Evolutionary conservation across 2,113 vertebrate genomes (phyloP).

Genomic region (Grus americana): DNA sequence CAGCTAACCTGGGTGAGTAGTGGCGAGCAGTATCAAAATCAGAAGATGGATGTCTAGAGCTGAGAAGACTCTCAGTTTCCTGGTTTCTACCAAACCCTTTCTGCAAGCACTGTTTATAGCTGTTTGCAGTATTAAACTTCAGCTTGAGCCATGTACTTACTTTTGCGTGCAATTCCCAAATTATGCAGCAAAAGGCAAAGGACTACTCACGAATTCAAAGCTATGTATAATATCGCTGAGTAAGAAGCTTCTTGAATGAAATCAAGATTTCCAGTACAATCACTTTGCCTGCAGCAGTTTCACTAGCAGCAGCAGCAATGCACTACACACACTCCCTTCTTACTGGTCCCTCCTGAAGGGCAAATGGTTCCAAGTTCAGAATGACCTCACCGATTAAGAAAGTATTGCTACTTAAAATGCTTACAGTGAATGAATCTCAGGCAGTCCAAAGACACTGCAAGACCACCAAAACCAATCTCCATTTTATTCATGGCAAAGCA

Average conservation of each 20-base stretch:
- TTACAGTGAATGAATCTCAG: background rate
- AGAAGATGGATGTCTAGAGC: background rate
- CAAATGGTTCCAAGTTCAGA: background rate
- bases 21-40: background rate
- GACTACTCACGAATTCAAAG: background rate
- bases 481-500: background rate
- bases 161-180: background rate
- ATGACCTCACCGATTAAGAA: background rate
- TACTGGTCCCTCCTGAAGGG: background rate
- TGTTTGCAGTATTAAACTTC: background rate
- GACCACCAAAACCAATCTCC: background rate
- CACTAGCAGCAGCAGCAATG: background rate
- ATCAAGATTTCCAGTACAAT: background rate
- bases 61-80: background rate
- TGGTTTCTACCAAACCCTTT: background rate
- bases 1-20: background rate
- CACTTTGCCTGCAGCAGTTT: background rate
- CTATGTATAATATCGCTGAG: background rate
- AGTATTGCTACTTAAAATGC: background rate
- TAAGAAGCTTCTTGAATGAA: background rate
- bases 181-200: fast-evolving
- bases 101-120: background rate
- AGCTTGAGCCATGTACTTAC: background rate
- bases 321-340: background rate
- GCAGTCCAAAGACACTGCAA: background rate